A percentile compares a stretch with the other conserved stretches of the same genome.
Evolutionary conservation across 2,888 invertebrate species (phyloP).

Genomic region (Azorinus chamasolen): DNA sequence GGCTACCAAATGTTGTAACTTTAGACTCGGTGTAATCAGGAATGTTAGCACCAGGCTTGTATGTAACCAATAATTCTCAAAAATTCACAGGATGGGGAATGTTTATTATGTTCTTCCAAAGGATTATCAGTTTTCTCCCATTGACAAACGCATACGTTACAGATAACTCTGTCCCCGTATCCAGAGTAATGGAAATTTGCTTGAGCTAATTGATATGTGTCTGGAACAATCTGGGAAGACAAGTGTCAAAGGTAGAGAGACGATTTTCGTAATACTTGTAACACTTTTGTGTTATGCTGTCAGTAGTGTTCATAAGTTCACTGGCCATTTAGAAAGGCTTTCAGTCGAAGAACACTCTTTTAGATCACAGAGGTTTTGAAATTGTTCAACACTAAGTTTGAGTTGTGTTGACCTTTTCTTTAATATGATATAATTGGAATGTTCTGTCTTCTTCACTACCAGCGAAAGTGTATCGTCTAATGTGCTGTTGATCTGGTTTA

Average conservation of each 20-base stretch:
- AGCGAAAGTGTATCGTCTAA: not conserved
- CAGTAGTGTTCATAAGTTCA: not conserved
- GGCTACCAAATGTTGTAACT: not conserved
- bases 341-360: conserved; percentile 1
- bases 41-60: no score
- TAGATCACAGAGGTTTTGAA: conserved; percentile 1
- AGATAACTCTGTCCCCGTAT: conserved; percentile 9
- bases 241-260: conserved; percentile 19
- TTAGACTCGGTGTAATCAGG: not conserved
- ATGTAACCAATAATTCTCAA: conserved; percentile 25
- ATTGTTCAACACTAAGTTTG: not conserved
- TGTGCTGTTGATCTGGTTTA: conserved; percentile 4
- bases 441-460: conserved; percentile 1
- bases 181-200: conserved; percentile 7
- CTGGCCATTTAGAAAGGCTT: not conserved
- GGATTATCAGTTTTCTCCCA: conserved; percentile 16
- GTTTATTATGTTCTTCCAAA: not conserved
- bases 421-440: not conserved
- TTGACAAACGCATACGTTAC: not conserved
- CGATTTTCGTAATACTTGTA: conserved; percentile 6
- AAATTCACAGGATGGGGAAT: conserved; percentile 28
- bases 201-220: conserved; percentile 20
- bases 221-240: conserved; percentile 30
- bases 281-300: no score
- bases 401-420: not conserved